Conservation (phyloP, 2,888 invertebrate genomes). For the Furcula furcula region DNA sequence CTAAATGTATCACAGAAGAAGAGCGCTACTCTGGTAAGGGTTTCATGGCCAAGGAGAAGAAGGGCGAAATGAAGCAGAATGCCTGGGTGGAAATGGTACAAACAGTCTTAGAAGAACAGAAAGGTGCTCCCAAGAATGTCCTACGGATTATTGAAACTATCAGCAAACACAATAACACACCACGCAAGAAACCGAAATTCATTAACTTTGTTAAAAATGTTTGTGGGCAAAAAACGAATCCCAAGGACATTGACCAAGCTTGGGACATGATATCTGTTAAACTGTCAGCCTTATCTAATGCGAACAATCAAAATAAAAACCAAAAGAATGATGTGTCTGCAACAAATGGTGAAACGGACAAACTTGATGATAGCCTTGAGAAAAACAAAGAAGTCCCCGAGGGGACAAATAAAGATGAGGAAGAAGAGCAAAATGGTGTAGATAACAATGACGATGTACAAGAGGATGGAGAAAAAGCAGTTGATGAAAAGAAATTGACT, state of each 20-base stretch:
- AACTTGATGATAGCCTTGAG: conserved; percentile 17
- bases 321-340: conserved; percentile 21
- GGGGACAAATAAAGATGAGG: conserved; percentile 25
- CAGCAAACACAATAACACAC: conserved; percentile 89
- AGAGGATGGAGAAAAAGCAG: conserved; percentile 20
- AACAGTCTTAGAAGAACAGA: conserved; percentile 82
- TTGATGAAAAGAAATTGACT: conserved; percentile 49
- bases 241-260: conserved; percentile 83
- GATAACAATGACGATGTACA: conserved; percentile 15
- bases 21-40: conserved; percentile 94
- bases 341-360: conserved; percentile 11
- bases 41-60: conserved; percentile 88
- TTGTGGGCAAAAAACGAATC: conserved; percentile 80
- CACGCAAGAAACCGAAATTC: conserved; percentile 92
- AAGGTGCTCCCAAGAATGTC: conserved; percentile 78
- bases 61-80: conserved; percentile 93
- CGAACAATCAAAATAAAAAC: conserved; percentile 48
- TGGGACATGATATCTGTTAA: conserved; percentile 85
- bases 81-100: conserved; percentile 90
- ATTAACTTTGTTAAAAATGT: conserved; percentile 87
- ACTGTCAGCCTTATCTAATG: conserved; percentile 68
- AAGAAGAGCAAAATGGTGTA: conserved; percentile 21
- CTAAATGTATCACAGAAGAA: conserved; percentile 92
- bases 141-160: conserved; percentile 85
- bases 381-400: conserved; percentile 16